Conservation (phyloP, 2,888 invertebrate genomes). For the Cloeon dipterum region DNA sequence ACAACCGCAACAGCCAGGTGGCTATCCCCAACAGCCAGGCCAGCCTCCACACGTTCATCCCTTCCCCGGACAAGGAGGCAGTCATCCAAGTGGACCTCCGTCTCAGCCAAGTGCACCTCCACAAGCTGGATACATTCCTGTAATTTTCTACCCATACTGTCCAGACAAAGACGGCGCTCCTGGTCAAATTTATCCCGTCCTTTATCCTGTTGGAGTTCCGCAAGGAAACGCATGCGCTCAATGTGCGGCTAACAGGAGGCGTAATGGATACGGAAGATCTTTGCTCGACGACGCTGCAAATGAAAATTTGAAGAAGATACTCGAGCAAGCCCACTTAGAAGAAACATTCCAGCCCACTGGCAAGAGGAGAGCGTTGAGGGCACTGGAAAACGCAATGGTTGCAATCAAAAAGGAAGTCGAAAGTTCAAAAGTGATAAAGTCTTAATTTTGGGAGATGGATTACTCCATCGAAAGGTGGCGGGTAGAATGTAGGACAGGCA, state of each 20-base stretch:
- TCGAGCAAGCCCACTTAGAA: not conserved
- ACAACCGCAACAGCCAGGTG: not conserved
- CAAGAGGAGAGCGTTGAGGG: not conserved
- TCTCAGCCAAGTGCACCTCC: not conserved
- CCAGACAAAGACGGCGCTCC: slow-evolving; percentile 22
- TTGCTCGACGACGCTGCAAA: not conserved
- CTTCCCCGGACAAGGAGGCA: too few relatives aligned
- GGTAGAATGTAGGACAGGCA: too few relatives aligned
- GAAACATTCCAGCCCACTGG: not conserved
- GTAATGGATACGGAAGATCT: not conserved
- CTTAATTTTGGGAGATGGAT: too few relatives aligned
- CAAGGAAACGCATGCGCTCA: not conserved
- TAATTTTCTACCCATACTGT: slow-evolving; percentile 44
- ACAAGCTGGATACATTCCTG: slow-evolving; percentile 39
- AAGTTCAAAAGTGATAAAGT: too few relatives aligned
- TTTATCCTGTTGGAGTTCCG: not conserved
- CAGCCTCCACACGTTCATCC: too few relatives aligned
- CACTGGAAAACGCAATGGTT: not conserved
- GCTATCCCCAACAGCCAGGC: not conserved
- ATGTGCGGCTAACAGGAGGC: not conserved
- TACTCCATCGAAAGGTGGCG: too few relatives aligned
- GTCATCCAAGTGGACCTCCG: not conserved
- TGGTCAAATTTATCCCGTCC: not conserved
- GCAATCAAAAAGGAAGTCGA: too few relatives aligned
- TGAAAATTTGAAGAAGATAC: not conserved